Conservation (phyloP, 2,888 invertebrate species). For the Antitype chi region DNA sequence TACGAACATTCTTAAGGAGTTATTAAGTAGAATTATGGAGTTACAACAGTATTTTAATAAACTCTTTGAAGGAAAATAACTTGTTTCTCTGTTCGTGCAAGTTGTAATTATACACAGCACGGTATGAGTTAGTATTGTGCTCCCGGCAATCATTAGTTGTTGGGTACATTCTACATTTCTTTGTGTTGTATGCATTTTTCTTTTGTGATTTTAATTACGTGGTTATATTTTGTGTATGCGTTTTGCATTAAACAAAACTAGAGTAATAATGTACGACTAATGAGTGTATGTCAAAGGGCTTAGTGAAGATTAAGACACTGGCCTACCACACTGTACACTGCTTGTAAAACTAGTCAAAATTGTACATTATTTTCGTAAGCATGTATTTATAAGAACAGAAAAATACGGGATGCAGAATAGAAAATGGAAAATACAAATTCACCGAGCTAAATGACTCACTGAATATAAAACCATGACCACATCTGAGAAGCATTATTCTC, state of each 20-base stretch:
- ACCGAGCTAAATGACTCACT: constrained; percentile 15
- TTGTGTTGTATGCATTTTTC: constrained; percentile 33
- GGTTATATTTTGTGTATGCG: constrained; percentile 1
- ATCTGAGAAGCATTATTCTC: constrained; percentile 17
- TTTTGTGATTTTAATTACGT: constrained; percentile 7
- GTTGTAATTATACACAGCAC: constrained; percentile 54
- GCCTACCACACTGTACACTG: not conserved
- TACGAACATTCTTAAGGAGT: constrained; percentile 3
- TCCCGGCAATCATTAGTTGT: constrained; percentile 48
- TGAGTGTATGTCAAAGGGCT: not conserved
- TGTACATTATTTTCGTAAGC: not conserved
- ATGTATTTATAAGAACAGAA: not conserved
- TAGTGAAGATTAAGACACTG: not conserved
- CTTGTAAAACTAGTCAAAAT: too few relatives aligned
- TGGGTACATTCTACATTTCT: constrained; percentile 38
- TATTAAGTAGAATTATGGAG: constrained; percentile 7
- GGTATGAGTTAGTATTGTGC: constrained; percentile 45
- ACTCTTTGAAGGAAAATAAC: constrained; percentile 30
- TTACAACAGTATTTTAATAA: constrained; percentile 34
- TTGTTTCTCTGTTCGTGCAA: constrained; percentile 39
- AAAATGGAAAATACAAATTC: constrained; percentile 3
- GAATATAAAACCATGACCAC: constrained; percentile 25
- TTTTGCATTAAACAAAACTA: constrained; percentile 7
- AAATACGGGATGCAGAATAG: not conserved
- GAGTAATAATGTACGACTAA: not conserved